phyloP scores from a whole-genome alignment of 2,888 invertebrate species.

The Phortica okadai region DNA sequence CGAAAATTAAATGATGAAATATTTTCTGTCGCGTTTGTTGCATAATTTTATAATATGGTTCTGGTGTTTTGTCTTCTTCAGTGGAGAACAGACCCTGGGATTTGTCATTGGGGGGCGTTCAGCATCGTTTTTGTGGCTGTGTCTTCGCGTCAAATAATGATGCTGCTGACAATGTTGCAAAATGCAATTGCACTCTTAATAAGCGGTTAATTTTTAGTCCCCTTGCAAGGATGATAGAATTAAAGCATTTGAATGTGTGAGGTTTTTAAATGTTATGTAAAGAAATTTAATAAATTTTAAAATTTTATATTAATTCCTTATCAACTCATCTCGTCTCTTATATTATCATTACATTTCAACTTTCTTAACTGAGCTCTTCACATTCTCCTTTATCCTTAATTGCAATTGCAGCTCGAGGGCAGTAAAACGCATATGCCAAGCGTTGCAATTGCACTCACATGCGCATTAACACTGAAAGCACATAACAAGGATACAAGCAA shows the following conservation, averaged over 20 bases:
- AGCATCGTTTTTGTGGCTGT: neutral
- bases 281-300: no score
- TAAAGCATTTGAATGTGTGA: neutral
- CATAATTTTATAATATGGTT: conserved; percentile 24
- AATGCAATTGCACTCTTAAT: conserved; percentile 34
- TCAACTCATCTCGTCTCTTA: no score
- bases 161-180: neutral
- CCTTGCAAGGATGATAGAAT: neutral
- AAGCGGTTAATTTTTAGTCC: conserved; percentile 27
- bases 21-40: conserved; percentile 32
- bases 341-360: neutral
- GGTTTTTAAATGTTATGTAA: neutral
- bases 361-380: neutral
- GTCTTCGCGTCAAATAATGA: neutral
- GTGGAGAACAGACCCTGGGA: conserved; percentile 15
- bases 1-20: conserved; percentile 38
- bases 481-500: neutral
- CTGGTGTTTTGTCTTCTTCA: neutral
- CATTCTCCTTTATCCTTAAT: neutral
- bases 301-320: no score
- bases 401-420: conserved; percentile 1
- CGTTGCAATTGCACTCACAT: conserved; percentile 54
- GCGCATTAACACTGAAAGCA: conserved; percentile 34
- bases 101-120: neutral
- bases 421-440: conserved; percentile 48